A percentile compares a stretch with the other conserved stretches of the same genome.
Conservation (phyloP, 2,888 invertebrate genomes). For the Melangyna quadrimaculata region DNA sequence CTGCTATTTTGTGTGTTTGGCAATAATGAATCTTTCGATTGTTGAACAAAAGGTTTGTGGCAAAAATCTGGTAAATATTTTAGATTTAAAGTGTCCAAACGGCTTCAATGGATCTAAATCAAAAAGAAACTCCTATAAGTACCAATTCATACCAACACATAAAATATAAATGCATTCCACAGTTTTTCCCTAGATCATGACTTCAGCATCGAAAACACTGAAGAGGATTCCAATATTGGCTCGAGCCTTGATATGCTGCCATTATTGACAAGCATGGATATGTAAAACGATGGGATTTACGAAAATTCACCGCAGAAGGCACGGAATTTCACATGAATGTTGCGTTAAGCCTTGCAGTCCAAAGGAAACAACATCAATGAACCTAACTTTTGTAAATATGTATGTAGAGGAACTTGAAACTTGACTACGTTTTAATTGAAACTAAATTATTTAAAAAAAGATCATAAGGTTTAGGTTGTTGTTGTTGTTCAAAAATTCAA, state of each 20-base stretch:
- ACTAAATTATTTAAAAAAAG: too few relatives aligned
- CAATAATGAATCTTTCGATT: background rate
- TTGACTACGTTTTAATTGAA: too few relatives aligned
- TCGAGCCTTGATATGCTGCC: constrained; percentile 57
- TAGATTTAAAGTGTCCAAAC: constrained; percentile 29
- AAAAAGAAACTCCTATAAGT: background rate
- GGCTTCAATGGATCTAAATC: constrained; percentile 18
- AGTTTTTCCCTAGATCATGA: constrained; percentile 23
- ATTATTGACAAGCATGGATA: constrained; percentile 72
- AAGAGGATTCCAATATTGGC: background rate
- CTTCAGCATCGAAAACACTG: background rate
- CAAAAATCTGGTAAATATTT: background rate
- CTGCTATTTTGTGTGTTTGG: background rate
- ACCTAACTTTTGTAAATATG: too few relatives aligned
- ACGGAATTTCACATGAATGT: constrained; percentile 75
- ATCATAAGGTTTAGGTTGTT: too few relatives aligned
- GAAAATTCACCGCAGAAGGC: constrained; percentile 74
- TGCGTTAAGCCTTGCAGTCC: constrained; percentile 74
- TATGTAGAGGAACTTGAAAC: too few relatives aligned
- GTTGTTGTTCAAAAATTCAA: too few relatives aligned
- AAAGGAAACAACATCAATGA: constrained; percentile 51
- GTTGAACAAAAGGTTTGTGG: constrained; percentile 30
- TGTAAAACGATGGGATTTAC: constrained; percentile 70
- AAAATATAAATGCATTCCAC: background rate
- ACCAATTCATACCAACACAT: too few relatives aligned